Percentiles rank a stretch among this genome's conserved stretches.
Evolutionary conservation across 2,797 vertebrate species (phyloP).

Genomic region (Delichon dasypus): DNA sequence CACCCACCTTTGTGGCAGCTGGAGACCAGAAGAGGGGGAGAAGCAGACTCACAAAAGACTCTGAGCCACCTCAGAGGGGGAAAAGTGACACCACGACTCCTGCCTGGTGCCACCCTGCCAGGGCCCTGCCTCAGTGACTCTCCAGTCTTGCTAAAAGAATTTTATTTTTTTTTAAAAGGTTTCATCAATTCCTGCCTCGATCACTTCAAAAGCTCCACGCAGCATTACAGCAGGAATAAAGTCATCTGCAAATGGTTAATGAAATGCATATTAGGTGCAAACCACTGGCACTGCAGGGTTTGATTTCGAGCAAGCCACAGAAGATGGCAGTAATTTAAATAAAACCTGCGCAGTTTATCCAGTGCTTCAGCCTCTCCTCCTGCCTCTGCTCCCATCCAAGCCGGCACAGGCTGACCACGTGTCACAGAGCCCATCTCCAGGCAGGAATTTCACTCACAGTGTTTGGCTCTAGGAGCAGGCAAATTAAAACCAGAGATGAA

Average conservation of each 20-base stretch:
- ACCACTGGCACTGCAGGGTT: not conserved
- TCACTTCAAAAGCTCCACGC: not conserved
- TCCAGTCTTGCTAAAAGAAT: not conserved
- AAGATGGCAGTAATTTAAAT: not conserved
- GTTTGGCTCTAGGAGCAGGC: not conserved
- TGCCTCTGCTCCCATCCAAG: not conserved
- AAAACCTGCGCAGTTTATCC: not conserved
- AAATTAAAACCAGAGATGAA: not conserved
- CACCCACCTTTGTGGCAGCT: not conserved
- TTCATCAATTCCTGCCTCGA: not conserved
- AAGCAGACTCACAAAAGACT: not conserved
- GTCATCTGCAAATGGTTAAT: not conserved
- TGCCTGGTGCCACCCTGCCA: not conserved
- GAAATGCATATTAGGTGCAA: not conserved
- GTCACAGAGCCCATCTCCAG: not conserved
- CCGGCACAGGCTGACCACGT: not conserved
- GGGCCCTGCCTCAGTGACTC: not conserved
- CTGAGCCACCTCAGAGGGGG: not conserved
- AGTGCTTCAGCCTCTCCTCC: not conserved
- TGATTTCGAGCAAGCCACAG: not conserved
- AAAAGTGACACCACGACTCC: rapidly evolving
- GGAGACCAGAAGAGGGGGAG: not conserved
- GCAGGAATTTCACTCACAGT: not conserved
- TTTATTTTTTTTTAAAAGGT: not conserved
- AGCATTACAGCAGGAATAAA: not conserved